Base-by-base conservation (phyloP, 2,113 vertebrate genomes). In the Coptodon bakossiorum region DNA sequence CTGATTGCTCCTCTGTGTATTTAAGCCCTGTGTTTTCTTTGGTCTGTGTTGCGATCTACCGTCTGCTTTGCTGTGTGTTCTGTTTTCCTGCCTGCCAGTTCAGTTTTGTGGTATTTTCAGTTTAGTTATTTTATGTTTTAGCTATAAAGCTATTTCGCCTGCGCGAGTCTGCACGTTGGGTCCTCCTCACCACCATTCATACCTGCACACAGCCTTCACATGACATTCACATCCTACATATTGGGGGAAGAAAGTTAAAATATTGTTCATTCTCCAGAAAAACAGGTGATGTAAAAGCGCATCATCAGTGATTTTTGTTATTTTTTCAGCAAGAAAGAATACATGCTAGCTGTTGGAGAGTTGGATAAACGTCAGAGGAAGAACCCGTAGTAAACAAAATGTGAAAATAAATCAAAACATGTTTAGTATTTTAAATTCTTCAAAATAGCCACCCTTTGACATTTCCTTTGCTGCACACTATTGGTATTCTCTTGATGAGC, bases 241-340 rank as follows among this genome's bases (percentile, higher is more conserved):
- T 53, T 53, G 22, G 52, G 52, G 52, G 0, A 0, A 2, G 9
- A n/a, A 34, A 19, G 6, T 9, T 3, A 19, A 6, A 34, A 63
- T 57, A 56, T 1, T 36, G 0, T 34, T 34, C 5, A 0, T 61
- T 61, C 16, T 61, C 14, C 29, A 31, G 22, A 11, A 56, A 24
- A 59, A 59, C 27, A 4, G 27, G 14, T 17, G 57, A 31, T 3
- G 22, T 63, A 19, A 63, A 63, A 63, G 14, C 0, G 6, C 11
- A 9, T 63, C 16, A 63, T 63, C 2, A 0, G 31, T 68, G 11
- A 38, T 68, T 68, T 68, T 68, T 68, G 36, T 68, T 68, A 10
- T 27, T 73, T 5, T 73, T 43, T 45, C 68, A 45, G 38, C n/a
- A 71, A 45, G 5, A 27, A 45, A 48, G 22, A 29, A 27, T 0